Evolutionary conservation across 2,888 invertebrate genomes (phyloP), one percentile per base, ranked within the genome.

Genomic region (Plagodis pulveraria): DNA sequence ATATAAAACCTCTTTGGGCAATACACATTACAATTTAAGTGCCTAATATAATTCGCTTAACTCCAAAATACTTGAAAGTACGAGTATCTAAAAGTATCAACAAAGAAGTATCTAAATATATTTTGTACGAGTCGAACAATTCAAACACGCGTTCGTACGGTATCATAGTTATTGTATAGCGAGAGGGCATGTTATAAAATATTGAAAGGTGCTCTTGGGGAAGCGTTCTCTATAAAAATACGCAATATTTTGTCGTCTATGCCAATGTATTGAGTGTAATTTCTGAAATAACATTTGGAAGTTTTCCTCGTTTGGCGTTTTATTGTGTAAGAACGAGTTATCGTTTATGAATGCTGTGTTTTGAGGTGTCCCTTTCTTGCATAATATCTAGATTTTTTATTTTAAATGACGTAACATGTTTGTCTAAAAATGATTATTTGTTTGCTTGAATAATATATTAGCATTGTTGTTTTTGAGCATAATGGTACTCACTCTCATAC

Each of bases 271-370:
- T 34, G 58, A 38, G 43, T 48, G 52, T 52, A 48, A 43, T 58
- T 51, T 44, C 41, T 52, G 44, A 34, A 57, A 57, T 57, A 58
- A 48, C 51, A 34, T 58, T 38, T 46, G 43, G 9, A 47, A 49
- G 52, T 52, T 58, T 57, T 33, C 48, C 49, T 47, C 48, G 48
- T 40, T 36, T 33, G 32, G 5, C 10, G 9, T 52, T 53, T 52
- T 58, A 58, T 58, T 48, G 48, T 41, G 48, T 42, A 44, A 58
- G 34, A 43, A 48, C 12, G 12, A 52, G 51, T 43, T 42, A 50
- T 45, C 12, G 45, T 32, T 36, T 36, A 36, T 8, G 35, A 7
- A 12, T 6, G 47, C 11, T 5, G 33, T 9, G 38, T 8, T 38
- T 8, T 38, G 38, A 2, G 5, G 22, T 22, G 22, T 22, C 22